Evolutionary conservation across 2,888 invertebrate genomes (phyloP), one percentile per base, ranked within the genome.

Genomic region (Pammene aurita): DNA sequence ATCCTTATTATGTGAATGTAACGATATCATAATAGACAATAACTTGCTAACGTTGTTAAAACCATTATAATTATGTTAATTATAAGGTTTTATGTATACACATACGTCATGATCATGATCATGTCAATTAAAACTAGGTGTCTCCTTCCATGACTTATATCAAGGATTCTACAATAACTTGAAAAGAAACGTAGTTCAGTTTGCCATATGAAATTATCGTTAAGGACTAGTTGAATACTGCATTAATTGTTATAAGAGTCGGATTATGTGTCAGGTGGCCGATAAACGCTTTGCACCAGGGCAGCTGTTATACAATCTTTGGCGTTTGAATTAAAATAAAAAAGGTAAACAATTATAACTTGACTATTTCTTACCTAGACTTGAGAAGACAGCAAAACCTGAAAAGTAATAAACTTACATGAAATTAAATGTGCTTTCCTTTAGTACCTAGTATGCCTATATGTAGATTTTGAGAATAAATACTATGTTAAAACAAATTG

Each of bases 101-200:
- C 63, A n/a, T 42, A 68, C 71, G 72, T 74, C 61, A 38, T 38
- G 38, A 48, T 50, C 72, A 70, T 73, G 78, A 48, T 50, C 72
- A 70, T 73, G 78, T 78, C 78, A 78, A 78, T 78, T 76, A 74
- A 61, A 52, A 18, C 48, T 67, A 69, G 56, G 46, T 9, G 18
- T 41, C 14, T 52, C 50, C 50, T 62, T 62, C 62, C 50, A 52
- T 52, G 62, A 52, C 62, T 62, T 7, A 6, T 35, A 34, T 52
- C n/a, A 1, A 2, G 50, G 50, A 11, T 42, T 34, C 34, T 34
- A 34, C 4, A 34, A 34, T 34, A n/a, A 34, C 16, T 34, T 26
- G 5, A 54, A 54, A 34, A n/a, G 0, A 13, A 54, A 34, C 6
- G n/a, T 35, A 10, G 18, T 13, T 13, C 18, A 52, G 13, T 26